Percentiles rank a stretch among this genome's conserved stretches.
These are phyloP conservation scores for Tinamus guttatus DNA, from an alignment of 2,113 vertebrate species.

Conservation along the genomic window DNA sequence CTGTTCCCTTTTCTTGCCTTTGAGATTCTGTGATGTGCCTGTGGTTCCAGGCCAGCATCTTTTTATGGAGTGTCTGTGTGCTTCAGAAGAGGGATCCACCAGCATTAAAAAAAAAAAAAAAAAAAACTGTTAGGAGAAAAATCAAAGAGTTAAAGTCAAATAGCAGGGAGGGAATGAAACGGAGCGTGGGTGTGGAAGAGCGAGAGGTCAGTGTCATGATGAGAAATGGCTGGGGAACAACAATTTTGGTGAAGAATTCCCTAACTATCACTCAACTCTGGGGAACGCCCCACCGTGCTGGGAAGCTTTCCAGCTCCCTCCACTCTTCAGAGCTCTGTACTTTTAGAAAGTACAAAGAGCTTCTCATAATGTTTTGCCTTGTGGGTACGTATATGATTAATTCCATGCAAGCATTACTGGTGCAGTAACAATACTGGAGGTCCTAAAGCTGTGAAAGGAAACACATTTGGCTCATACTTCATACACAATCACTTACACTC, in stretches of 20 bases:
- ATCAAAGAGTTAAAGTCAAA: not conserved
- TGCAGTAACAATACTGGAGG: constrained; percentile 72
- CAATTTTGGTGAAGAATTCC: not conserved
- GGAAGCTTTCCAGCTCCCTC: constrained; percentile 54
- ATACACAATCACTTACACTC: constrained; percentile 79
- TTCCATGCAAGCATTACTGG: constrained; percentile 68
- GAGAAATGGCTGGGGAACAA: constrained; percentile 15
- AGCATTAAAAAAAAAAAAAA: not conserved
- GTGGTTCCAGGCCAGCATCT: not conserved
- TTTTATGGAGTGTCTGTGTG: accelerated
- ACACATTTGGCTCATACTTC: constrained; percentile 73
- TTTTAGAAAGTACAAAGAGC: constrained; percentile 53
- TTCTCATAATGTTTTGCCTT: constrained; percentile 63
- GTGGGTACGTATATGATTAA: constrained; percentile 71
- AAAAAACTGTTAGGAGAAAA: not conserved
- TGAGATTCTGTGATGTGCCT: not conserved
- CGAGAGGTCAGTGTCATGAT: constrained; percentile 11
- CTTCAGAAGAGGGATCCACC: not conserved
- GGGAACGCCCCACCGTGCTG: constrained; percentile 44
- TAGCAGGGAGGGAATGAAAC: not conserved
- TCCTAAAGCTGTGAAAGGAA: constrained; percentile 72
- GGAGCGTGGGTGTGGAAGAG: not conserved
- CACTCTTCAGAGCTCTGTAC: constrained; percentile 37
- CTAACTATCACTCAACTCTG: not conserved
- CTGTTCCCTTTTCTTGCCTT: not conserved